These are phyloP conservation scores for Yponomeuta sedellus DNA, from an alignment of 2,888 invertebrate genomes.

Conservation along the genomic window DNA sequence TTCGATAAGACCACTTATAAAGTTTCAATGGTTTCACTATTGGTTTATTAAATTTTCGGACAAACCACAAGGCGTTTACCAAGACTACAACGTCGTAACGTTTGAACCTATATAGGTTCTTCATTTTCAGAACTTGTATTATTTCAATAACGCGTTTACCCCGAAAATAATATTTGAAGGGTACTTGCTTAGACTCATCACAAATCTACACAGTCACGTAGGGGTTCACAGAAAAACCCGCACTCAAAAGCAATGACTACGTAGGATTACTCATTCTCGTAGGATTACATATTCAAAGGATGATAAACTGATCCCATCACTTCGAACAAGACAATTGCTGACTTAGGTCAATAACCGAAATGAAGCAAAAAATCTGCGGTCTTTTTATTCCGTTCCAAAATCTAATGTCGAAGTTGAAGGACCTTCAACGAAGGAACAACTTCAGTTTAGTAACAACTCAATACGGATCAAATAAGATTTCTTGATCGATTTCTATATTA, in stretches of 20 bases:
- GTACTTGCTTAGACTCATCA: not conserved
- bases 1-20: too few species aligned
- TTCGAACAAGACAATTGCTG: not conserved
- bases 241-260: not conserved
- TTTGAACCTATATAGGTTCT: too few species aligned
- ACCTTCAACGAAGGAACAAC: not conserved
- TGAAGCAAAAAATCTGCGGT: not conserved
- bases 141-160: too few species aligned
- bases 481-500: not conserved
- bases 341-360: not conserved
- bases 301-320: not conserved
- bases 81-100: too few species aligned
- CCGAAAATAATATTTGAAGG: too few species aligned
- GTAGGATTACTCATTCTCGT: not conserved
- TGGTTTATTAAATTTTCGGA: too few species aligned
- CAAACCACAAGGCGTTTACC: too few species aligned
- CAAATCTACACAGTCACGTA: not conserved
- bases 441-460: too few species aligned
- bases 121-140: too few species aligned
- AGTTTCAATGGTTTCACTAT: too few species aligned
- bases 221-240: not conserved
- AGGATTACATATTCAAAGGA: not conserved
- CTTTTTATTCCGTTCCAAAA: not conserved
- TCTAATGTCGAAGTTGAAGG: constrained; percentile 1
- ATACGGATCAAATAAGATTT: not conserved